phyloP scores from a whole-genome alignment of 2,888 invertebrate species.

The Melitaea athalia region DNA sequence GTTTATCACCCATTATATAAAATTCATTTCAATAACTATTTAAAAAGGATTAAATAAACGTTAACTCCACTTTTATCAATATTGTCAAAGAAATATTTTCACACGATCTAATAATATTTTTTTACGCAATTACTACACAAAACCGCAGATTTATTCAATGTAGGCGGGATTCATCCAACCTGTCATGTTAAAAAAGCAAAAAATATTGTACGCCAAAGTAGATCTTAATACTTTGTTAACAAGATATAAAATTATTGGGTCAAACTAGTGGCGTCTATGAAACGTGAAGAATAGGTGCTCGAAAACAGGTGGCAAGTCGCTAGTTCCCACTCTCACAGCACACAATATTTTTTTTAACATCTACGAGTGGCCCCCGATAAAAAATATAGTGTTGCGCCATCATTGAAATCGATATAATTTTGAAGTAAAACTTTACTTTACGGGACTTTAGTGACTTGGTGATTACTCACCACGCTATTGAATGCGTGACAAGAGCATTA shows the following conservation, averaged over 20 bases:
- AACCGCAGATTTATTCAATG: slow-evolving; percentile 23
- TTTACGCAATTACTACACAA: slow-evolving; percentile 17
- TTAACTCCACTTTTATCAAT: neutral
- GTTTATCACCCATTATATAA: neutral
- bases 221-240: neutral
- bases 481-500: too few relatives aligned
- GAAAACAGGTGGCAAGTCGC: slow-evolving; percentile 37
- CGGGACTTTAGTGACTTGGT: too few relatives aligned
- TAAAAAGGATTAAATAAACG: too few relatives aligned
- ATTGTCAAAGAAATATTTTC: neutral
- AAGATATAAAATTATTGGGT: neutral
- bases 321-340: slow-evolving; percentile 34
- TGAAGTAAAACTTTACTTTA: too few relatives aligned
- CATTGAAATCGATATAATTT: neutral
- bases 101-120: too few relatives aligned
- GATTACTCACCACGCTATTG: too few relatives aligned
- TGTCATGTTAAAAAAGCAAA: too few relatives aligned
- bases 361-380: slow-evolving; percentile 23
- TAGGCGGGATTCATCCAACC: slow-evolving; percentile 12
- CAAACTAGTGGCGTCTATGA: slow-evolving; percentile 13
- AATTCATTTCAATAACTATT: too few relatives aligned
- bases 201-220: neutral
- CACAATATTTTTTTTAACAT: slow-evolving; percentile 34
- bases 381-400: neutral
- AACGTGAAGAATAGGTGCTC: slow-evolving; percentile 15